Evolutionary conservation across 2,113 vertebrate species (phyloP), one percentile per base, ranked within the genome.

Genomic region (Engystomops pustulosus): DNA sequence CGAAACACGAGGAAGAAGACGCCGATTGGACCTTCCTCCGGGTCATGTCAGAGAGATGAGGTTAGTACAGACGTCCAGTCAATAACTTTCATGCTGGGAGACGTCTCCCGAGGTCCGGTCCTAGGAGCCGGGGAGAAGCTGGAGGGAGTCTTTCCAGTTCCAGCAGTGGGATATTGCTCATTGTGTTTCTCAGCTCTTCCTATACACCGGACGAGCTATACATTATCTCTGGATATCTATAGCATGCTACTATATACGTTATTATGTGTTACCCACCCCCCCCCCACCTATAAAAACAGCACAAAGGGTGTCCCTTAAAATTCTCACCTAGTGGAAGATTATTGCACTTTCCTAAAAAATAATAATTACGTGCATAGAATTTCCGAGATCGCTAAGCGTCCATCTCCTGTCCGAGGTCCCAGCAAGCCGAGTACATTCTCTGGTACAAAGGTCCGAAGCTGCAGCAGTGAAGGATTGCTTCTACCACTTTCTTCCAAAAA

Each of bases 61-160:
- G 32, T 79, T 58, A 51, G 79, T 85, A 78, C 62, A 79, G 70
- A 85, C 82, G 30, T 79, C 79, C 83, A 85, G 20, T 85, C 83
- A 6, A 76, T 69, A 55, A 41, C 74, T 68, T 60, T 84, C 83
- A 85, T 85, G 83, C 83, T 85, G 60, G 45, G 75, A 69, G 62
- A 38, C 62, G 20, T 71, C n/a, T n/a, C 62, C 75, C 23, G 23
- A 55, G 44, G 74, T 77, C 10, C 44, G n/a, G 18, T 25, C 14
- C 32, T 55, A 25, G 70, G 68, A 69, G 60, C 74, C 27, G 8
- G 74, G 62, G 62, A 47, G 68, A 70, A 23, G 62, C 18, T n/a
- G 68, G 18, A 69, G 12, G 23, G 20, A 85, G 78, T 79, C 32
- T 78, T 27, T 3, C 58, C 18, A 44, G 49, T 58, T 79, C 83